These are phyloP conservation scores for Microchirus variegatus DNA, from an alignment of 2,797 vertebrate species.

Conservation along the genomic window DNA sequence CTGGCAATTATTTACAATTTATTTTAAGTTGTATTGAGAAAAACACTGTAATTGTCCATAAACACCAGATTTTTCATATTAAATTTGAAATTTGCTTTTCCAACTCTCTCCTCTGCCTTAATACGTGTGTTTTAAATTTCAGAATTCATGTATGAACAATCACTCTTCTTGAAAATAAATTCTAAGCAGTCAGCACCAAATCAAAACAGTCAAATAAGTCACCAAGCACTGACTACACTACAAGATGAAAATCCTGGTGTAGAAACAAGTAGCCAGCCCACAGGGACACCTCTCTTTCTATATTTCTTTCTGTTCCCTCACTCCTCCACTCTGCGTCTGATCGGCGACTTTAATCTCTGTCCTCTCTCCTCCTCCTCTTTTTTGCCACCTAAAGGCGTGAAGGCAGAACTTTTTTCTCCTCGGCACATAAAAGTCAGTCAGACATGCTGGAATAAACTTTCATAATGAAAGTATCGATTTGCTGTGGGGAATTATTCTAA, in stretches of 20 bases:
- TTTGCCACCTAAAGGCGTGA: conserved; percentile 17
- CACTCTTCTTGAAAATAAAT: no score
- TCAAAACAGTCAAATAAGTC: not conserved
- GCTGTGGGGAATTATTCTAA: conserved; percentile 21
- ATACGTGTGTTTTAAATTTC: no score
- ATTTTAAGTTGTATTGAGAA: no score
- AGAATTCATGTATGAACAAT: no score
- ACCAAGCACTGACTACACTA: conserved; percentile 8
- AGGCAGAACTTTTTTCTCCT: conserved; percentile 37
- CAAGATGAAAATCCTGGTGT: conserved; percentile 47
- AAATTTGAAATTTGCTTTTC: no score
- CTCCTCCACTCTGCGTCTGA: conserved; percentile 31
- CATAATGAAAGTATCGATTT: conserved; percentile 69
- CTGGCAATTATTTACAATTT: no score
- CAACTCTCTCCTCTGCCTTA: no score
- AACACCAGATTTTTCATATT: no score
- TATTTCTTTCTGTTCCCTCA: conserved; percentile 16
- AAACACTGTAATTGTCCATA: no score
- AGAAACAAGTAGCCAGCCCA: conserved; percentile 43
- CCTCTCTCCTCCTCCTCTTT: conserved; percentile 10
- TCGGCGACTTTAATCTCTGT: conserved; percentile 32
- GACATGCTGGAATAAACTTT: conserved; percentile 57
- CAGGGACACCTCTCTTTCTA: conserved; percentile 26
- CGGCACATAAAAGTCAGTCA: conserved; percentile 23
- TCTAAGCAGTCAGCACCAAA: not conserved